A percentile compares a stretch with the other conserved stretches of the same genome.
Evolutionary conservation across 1,140 invertebrate species (phyloP).

Genomic region (Halotydeus destructor): DNA sequence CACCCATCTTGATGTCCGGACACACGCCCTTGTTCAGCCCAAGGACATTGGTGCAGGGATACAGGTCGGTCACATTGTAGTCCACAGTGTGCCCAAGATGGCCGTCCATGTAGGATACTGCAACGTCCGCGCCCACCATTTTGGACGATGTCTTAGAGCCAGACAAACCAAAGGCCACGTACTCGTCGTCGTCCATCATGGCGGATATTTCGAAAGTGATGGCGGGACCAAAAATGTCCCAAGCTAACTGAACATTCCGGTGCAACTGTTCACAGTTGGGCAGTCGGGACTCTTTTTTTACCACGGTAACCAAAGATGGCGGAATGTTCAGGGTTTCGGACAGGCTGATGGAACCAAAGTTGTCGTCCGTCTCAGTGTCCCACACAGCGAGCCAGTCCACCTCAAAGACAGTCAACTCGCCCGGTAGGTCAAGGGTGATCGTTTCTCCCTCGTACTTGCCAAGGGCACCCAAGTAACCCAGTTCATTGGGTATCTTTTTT

Average conservation of each 20-base stretch:
- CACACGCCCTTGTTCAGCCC: slow-evolving; percentile 51
- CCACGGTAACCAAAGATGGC: slow-evolving; percentile 26
- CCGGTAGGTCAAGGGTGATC: slow-evolving; percentile 61
- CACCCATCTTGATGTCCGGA: slow-evolving; percentile 55
- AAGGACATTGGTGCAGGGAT: slow-evolving; percentile 34
- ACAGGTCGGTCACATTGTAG: slow-evolving; percentile 59
- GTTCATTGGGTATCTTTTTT: slow-evolving; percentile 62
- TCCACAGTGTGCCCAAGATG: slow-evolving; percentile 52
- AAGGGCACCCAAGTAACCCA: slow-evolving; percentile 47
- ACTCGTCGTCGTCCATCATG: slow-evolving; percentile 43
- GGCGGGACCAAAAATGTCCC: slow-evolving; percentile 19
- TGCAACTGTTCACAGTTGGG: slow-evolving; percentile 22
- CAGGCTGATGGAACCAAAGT: slow-evolving; percentile 71
- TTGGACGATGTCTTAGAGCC: slow-evolving; percentile 37
- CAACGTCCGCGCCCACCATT: slow-evolving; percentile 55
- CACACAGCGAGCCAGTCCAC: slow-evolving; percentile 79
- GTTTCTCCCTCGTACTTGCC: slow-evolving; percentile 67
- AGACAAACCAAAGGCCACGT: slow-evolving; percentile 65
- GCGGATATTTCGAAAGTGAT: not conserved
- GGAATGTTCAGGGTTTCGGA: slow-evolving; percentile 71
- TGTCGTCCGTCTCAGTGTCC: slow-evolving; percentile 50
- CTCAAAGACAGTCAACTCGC: slow-evolving; percentile 62
- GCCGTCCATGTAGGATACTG: slow-evolving; percentile 47
- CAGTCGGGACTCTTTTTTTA: slow-evolving; percentile 17
- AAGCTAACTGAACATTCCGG: slow-evolving; percentile 19